phyloP scores from a whole-genome alignment of 64 coral and sea anemone species.

The Pocillopora verrucosa region DNA sequence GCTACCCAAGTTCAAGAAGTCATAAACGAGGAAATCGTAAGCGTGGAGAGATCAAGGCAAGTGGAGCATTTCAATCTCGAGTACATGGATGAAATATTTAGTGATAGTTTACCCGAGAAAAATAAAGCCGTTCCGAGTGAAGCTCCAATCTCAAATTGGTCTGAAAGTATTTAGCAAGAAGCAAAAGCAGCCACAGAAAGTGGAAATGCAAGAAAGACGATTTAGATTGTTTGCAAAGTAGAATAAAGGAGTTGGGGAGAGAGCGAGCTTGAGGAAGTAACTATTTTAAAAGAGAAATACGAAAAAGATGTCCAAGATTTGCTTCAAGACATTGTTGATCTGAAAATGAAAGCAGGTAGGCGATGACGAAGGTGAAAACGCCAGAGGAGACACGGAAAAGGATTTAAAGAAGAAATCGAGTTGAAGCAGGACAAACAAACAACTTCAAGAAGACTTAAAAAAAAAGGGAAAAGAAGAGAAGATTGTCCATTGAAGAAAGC shows the following conservation, averaged over 20 bases:
- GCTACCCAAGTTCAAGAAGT: background rate
- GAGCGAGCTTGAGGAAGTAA: slow-evolving; percentile 58
- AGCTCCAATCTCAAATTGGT: background rate
- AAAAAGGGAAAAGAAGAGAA: slow-evolving; percentile 20
- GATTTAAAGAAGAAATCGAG: slow-evolving; percentile 44
- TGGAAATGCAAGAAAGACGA: background rate
- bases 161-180: background rate
- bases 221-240: background rate
- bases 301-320: slow-evolving; percentile 79
- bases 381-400: slow-evolving; percentile 19
- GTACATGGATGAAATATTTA: background rate
- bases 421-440: slow-evolving; percentile 43
- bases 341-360: slow-evolving; percentile 67
- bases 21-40: background rate
- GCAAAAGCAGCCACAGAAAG: background rate
- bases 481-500: slow-evolving; percentile 21
- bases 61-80: background rate
- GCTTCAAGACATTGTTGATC: slow-evolving; percentile 65
- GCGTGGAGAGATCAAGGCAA: background rate
- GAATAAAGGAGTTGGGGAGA: slow-evolving; percentile 31
- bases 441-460: slow-evolving; percentile 34
- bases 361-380: slow-evolving; percentile 21
- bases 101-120: background rate
- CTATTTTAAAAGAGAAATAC: slow-evolving; percentile 49
- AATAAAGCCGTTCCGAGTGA: background rate